phyloP scores from a whole-genome alignment of 1,140 invertebrate species.

The Acromyrmex heyeri region DNA sequence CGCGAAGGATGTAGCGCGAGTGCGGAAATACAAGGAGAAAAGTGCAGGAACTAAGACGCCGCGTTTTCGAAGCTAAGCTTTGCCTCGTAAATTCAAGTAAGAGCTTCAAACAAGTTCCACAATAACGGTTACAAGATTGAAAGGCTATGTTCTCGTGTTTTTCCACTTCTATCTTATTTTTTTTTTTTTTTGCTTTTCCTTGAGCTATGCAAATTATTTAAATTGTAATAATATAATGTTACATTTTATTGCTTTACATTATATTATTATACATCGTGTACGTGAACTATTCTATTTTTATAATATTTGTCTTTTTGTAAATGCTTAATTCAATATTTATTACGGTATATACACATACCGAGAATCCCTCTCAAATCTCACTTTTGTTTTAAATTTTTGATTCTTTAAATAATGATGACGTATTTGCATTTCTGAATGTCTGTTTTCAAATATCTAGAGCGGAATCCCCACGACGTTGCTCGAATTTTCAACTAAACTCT shows the following conservation, averaged over 20 bases:
- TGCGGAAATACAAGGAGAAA: constrained; percentile 39
- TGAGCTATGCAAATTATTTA: background rate
- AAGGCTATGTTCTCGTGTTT: constrained; percentile 13
- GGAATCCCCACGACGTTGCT: background rate
- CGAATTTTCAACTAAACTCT: background rate
- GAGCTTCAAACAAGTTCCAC: constrained; percentile 48
- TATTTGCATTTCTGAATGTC: background rate
- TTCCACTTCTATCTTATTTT: background rate
- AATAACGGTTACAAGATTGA: constrained; percentile 39
- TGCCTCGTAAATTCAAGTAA: constrained; percentile 54
- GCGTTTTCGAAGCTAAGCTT: constrained; percentile 48
- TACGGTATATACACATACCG: background rate
- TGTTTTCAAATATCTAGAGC: background rate
- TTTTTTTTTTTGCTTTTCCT: background rate
- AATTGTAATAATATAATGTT: background rate
- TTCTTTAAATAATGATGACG: background rate
- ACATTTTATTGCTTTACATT: background rate
- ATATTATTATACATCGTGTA: background rate
- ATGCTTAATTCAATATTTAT: background rate
- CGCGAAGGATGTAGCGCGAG: constrained; percentile 8
- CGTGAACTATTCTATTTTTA: background rate
- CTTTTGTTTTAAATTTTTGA: background rate
- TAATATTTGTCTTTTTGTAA: background rate
- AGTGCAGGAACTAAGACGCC: constrained; percentile 33
- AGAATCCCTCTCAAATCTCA: background rate